These are phyloP conservation scores for Drosophila watanabei DNA, from an alignment of 1,140 invertebrate genomes.

Conservation along the genomic window DNA sequence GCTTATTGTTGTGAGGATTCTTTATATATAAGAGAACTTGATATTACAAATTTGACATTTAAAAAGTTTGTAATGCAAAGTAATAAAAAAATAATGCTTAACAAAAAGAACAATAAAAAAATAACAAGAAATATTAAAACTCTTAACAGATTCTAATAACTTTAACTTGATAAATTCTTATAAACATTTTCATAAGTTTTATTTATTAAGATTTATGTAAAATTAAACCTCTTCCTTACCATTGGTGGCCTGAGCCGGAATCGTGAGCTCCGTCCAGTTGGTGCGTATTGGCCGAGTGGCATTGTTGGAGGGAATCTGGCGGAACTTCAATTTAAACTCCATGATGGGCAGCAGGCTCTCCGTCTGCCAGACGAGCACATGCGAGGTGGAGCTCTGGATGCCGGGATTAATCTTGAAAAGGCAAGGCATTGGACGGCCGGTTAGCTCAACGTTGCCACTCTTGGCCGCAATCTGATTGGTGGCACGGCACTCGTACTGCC, in stretches of 20 bases:
- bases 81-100: not conserved
- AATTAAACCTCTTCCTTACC: slow-evolving; percentile 39
- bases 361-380: slow-evolving; percentile 90
- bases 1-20: not conserved
- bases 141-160: not conserved
- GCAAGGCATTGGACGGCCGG: slow-evolving; percentile 87
- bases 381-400: slow-evolving; percentile 85
- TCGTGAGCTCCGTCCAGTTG: slow-evolving; percentile 89
- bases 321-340: slow-evolving; percentile 89
- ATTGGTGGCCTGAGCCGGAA: slow-evolving; percentile 87
- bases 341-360: slow-evolving; percentile 90
- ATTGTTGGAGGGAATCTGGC: slow-evolving; percentile 84
- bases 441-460: slow-evolving; percentile 87
- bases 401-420: slow-evolving; percentile 87
- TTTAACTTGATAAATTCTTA: not conserved
- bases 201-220: not conserved
- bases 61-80: not conserved
- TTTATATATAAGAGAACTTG: not conserved
- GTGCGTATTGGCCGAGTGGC: slow-evolving; percentile 45
- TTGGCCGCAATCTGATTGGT: slow-evolving; percentile 89
- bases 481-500: slow-evolving; percentile 91
- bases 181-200: not conserved
- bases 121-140: not conserved
- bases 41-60: too few species aligned
- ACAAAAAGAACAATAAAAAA: not conserved